Evolutionary conservation across 2,888 invertebrate species (phyloP).

Genomic region (Willowsia nigromaculata): DNA sequence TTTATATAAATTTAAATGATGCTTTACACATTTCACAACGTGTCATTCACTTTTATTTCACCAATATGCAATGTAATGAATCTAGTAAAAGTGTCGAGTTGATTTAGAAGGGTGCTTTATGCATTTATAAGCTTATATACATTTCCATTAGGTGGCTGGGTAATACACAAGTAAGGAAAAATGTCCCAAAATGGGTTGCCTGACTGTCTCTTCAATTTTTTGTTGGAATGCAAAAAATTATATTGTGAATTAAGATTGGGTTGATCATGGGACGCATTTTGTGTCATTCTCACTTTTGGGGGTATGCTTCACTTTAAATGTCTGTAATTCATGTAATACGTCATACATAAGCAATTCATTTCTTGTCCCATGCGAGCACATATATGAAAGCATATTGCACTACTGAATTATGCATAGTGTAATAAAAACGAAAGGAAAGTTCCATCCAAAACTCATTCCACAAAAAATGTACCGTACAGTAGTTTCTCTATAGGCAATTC

Average conservation of each 20-base stretch:
- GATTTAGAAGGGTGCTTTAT: conserved; percentile 56
- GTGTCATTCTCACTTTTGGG: conserved; percentile 43
- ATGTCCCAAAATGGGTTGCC: not conserved
- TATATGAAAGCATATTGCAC: not conserved
- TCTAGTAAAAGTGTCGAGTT: conserved; percentile 61
- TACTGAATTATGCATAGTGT: conserved; percentile 21
- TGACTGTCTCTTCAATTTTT: conserved; percentile 20
- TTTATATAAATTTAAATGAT: conserved; percentile 10
- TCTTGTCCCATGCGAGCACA: conserved; percentile 4
- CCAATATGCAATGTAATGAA: conserved; percentile 22
- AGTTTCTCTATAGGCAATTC: not conserved
- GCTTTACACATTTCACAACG: not conserved
- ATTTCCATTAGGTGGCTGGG: no score
- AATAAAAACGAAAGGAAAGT: conserved; percentile 17
- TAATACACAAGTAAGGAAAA: not conserved
- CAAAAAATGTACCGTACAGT: not conserved
- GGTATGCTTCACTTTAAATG: conserved; percentile 19
- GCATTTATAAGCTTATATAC: no score
- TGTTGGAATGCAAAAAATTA: conserved; percentile 42
- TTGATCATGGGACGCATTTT: conserved; percentile 48
- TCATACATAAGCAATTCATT: conserved; percentile 28
- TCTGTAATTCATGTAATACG: not conserved
- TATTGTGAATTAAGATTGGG: not conserved
- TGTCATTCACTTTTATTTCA: conserved; percentile 16
- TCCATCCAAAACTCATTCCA: not conserved